Conservation (phyloP, 2,113 vertebrate species). For the Trachemys scripta region DNA sequence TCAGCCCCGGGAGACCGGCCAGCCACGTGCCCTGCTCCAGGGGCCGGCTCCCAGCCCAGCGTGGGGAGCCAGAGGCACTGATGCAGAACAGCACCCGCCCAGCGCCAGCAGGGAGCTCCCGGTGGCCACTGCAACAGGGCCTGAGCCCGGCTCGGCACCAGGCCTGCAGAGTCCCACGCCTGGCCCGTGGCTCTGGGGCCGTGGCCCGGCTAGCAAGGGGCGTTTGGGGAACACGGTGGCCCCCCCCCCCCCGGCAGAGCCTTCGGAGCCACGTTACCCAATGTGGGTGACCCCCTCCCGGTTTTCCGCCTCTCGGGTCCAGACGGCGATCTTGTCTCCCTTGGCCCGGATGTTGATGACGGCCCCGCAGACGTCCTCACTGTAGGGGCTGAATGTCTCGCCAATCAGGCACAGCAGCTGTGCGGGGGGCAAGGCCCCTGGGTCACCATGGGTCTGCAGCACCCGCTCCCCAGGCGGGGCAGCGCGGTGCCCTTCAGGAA, state of each 20-base stretch:
- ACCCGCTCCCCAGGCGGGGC: no score
- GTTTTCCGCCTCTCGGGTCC: conserved; percentile 88
- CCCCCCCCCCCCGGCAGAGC: accelerated
- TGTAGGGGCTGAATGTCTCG: conserved; percentile 85
- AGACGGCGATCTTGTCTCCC: conserved; percentile 90
- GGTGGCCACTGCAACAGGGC: no score
- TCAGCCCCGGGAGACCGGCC: neutral
- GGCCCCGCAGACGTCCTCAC: conserved; percentile 84
- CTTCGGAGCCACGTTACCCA: conserved; percentile 72
- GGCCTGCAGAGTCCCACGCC: neutral
- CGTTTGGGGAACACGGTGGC: no score
- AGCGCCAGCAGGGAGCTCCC: neutral
- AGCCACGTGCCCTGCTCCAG: no score
- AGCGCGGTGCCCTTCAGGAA: no score
- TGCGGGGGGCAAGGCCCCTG: accelerated
- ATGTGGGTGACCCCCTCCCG: conserved; percentile 83
- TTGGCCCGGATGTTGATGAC: conserved; percentile 89
- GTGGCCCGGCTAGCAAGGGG: no score
- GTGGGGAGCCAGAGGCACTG: no score
- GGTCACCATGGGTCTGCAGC: neutral
- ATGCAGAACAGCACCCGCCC: neutral
- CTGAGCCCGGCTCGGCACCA: neutral
- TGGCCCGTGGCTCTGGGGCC: no score
- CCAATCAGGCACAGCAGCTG: conserved; percentile 89
- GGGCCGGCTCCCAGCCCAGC: no score